Conservation (phyloP, 1,140 invertebrate species). For the Philotrypesis tridentata region DNA sequence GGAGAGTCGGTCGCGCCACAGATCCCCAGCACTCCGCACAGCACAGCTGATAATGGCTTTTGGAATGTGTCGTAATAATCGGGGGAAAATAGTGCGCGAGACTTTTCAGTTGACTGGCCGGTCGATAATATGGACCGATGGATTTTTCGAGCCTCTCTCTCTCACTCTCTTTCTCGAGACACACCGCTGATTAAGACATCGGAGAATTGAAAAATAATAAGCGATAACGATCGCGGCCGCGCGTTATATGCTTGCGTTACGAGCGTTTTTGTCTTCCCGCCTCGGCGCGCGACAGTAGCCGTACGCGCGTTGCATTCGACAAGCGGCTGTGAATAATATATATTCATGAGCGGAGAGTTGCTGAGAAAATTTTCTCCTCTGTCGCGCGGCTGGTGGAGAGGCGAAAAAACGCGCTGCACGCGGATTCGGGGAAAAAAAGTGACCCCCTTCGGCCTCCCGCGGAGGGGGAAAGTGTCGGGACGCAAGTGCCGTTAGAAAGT, state of each 20-base stretch:
- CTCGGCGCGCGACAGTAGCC: too few relatives aligned
- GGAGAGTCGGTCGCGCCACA: too few relatives aligned
- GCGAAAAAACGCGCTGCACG: neutral
- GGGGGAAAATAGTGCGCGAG: too few relatives aligned
- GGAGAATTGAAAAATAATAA: neutral
- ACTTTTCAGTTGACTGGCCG: neutral
- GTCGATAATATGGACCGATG: too few relatives aligned
- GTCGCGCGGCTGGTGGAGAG: too few relatives aligned
- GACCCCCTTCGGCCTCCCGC: neutral
- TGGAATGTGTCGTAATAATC: too few relatives aligned
- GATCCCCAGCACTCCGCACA: too few relatives aligned
- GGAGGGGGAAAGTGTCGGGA: constrained; percentile 11
- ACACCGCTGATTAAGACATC: constrained; percentile 6
- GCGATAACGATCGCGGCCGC: neutral
- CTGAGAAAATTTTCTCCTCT: neutral
- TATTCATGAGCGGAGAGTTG: neutral
- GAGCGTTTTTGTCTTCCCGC: neutral
- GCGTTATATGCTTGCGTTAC: neutral
- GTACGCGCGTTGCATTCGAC: too few relatives aligned
- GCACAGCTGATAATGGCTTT: too few relatives aligned
- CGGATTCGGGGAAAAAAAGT: constrained; percentile 3
- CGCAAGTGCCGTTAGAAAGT: constrained; percentile 23
- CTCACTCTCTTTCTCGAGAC: too few relatives aligned
- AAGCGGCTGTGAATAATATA: neutral
- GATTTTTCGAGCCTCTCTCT: neutral